Percentiles rank a stretch among this genome's conserved stretches.
Evolutionary conservation across 1,140 invertebrate species (phyloP).

Genomic region (Aphelenchoides besseyi): DNA sequence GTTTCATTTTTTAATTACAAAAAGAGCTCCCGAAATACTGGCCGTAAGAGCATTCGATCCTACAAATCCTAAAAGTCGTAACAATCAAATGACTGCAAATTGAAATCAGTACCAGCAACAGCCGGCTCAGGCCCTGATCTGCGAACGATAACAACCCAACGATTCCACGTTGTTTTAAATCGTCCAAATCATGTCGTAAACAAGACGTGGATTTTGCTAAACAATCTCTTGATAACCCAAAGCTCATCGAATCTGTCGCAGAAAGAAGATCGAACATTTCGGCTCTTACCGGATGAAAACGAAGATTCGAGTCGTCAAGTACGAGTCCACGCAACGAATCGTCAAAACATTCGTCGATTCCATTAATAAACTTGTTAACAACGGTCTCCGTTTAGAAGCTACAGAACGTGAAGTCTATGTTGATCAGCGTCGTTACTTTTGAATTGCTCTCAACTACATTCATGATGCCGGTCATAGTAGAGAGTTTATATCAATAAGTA

Average conservation of each 20-base stretch:
- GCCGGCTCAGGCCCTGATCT: conserved; percentile 80
- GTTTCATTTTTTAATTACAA: too few relatives aligned
- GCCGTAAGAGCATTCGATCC: conserved; percentile 75
- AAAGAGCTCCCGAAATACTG: conserved; percentile 74
- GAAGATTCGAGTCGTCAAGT: conserved; percentile 69
- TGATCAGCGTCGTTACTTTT: too few relatives aligned
- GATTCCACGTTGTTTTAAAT: conserved; percentile 65
- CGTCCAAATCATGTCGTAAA: conserved; percentile 68
- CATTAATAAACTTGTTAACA: conserved; percentile 72
- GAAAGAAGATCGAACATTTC: not conserved
- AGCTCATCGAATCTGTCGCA: too few relatives aligned
- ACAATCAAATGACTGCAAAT: conserved; percentile 21
- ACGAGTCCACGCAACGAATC: conserved; percentile 72
- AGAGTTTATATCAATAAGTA: too few relatives aligned
- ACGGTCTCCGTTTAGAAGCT: conserved; percentile 65
- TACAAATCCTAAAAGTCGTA: conserved; percentile 73
- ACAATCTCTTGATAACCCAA: too few relatives aligned
- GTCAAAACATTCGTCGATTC: conserved; percentile 69
- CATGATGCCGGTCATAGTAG: too few relatives aligned
- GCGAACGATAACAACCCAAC: conserved; percentile 75
- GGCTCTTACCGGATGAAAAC: conserved; percentile 68
- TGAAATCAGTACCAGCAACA: conserved; percentile 66
- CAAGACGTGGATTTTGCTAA: conserved; percentile 64
- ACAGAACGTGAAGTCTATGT: not conserved
- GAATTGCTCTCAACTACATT: too few relatives aligned